These are phyloP conservation scores for Alexandromys fortis DNA, from an alignment of 2,113 vertebrate genomes.

Conservation along the genomic window DNA sequence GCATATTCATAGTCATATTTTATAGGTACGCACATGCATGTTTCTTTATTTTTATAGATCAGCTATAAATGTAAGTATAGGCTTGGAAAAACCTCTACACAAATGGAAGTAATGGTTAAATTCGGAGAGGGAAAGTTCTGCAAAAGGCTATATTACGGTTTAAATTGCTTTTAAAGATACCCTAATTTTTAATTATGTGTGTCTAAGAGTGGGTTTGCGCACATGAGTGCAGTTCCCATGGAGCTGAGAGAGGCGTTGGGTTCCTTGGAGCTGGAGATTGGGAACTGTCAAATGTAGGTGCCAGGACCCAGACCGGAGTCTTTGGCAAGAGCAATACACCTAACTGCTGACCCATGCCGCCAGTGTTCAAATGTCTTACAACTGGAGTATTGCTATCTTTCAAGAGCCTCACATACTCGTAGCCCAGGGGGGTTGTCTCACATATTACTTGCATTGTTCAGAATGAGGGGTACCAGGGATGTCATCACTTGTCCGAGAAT, in stretches of 20 bases:
- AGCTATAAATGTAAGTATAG: not conserved
- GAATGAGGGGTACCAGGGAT: not conserved
- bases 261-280: not conserved
- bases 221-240: not conserved
- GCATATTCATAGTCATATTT: not conserved
- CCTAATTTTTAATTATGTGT: not conserved
- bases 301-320: too few species aligned
- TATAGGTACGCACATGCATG: not conserved
- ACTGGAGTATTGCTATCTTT: not conserved
- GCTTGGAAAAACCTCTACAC: not conserved
- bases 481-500: not conserved
- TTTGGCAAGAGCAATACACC: not conserved
- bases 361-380: not conserved
- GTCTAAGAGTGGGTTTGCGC: not conserved
- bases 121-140: not conserved
- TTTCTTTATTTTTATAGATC: not conserved
- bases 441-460: not conserved
- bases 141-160: not conserved
- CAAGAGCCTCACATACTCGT: not conserved
- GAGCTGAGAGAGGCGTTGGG: not conserved
- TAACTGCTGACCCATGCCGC: not conserved
- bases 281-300: not conserved
- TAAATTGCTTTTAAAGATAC: not conserved
- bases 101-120: not conserved
- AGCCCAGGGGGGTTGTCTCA: not conserved